Evolutionary conservation across 2,888 invertebrate genomes (phyloP).

Genomic region (Microchrysa polita): DNA sequence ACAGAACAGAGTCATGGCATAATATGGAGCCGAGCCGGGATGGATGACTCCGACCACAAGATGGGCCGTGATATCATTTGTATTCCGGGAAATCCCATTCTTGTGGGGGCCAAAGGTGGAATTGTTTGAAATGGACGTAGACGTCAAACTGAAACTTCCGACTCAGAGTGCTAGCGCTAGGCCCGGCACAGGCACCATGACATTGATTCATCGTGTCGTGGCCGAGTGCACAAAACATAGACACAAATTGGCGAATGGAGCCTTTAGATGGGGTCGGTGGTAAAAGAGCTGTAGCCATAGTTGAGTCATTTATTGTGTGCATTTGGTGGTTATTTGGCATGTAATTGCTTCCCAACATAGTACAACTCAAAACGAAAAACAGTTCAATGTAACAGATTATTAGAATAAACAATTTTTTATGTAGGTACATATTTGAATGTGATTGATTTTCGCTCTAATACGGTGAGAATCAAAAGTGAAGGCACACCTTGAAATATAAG

Average conservation of each 20-base stretch:
- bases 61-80: constrained; percentile 36
- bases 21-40: not conserved
- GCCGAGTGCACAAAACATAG: not conserved
- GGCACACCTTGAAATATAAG: too few species aligned
- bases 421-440: too few species aligned
- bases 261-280: not conserved
- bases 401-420: too few species aligned
- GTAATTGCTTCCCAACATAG: not conserved
- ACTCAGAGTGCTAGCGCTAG: not conserved
- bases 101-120: constrained; percentile 37
- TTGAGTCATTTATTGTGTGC: constrained; percentile 10
- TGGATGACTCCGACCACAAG: constrained; percentile 14
- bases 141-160: constrained; percentile 43
- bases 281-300: not conserved
- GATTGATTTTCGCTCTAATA: too few species aligned
- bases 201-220: constrained; percentile 35
- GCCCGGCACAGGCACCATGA: not conserved
- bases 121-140: constrained; percentile 23
- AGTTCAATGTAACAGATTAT: too few species aligned
- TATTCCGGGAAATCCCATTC: constrained; percentile 40
- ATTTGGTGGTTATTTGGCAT: constrained; percentile 16
- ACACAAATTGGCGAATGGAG: constrained; percentile 7
- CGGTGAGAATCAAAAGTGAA: too few species aligned
- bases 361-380: not conserved
- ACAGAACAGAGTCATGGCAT: not conserved